These are phyloP conservation scores for Apodemus agrarius DNA, from an alignment of 2,797 vertebrate species.

Conservation along the genomic window DNA sequence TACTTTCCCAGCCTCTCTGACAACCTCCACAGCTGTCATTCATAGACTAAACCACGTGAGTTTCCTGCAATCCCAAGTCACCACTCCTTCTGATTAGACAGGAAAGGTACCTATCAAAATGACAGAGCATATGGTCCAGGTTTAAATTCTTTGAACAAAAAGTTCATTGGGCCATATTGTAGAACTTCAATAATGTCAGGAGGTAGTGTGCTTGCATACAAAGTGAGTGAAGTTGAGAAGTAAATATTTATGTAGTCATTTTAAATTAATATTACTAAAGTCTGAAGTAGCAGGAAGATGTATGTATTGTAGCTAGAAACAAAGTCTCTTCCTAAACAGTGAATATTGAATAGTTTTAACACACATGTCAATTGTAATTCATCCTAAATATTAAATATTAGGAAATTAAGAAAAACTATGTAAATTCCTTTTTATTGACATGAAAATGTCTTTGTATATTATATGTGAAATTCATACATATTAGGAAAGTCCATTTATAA, in stretches of 20 bases:
- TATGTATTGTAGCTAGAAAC: not conserved
- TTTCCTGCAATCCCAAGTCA: not conserved
- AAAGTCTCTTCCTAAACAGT: not conserved
- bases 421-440: not conserved
- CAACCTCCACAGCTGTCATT: not conserved
- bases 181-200: not conserved
- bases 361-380: not conserved
- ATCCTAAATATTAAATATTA: not conserved
- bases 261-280: not conserved
- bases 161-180: not conserved
- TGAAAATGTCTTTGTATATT: not conserved
- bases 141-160: not conserved
- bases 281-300: not conserved
- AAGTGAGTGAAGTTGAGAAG: not conserved
- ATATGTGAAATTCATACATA: not conserved
- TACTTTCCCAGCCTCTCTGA: not conserved
- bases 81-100: not conserved
- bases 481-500: conserved; percentile 8
- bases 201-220: not conserved
- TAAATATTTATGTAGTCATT: not conserved
- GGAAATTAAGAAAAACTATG: not conserved
- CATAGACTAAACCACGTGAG: not conserved
- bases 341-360: not conserved
- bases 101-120: not conserved
- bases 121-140: not conserved